Conservation (phyloP, 2,888 invertebrate genomes). For the Pedicia rivosa region DNA sequence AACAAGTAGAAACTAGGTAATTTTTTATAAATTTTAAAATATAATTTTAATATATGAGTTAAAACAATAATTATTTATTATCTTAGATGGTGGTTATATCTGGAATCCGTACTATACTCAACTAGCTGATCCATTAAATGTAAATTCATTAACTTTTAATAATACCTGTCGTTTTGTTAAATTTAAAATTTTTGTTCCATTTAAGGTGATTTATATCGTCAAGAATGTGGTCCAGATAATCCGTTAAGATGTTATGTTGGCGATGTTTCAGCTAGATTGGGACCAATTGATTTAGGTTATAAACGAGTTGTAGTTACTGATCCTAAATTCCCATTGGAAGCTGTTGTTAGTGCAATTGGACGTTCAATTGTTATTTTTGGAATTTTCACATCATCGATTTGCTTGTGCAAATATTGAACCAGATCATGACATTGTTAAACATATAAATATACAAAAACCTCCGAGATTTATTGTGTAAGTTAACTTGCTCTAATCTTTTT, state of each 20-base stretch:
- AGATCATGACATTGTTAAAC: constrained; percentile 81
- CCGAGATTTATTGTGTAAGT: constrained; percentile 78
- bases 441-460: constrained; percentile 70
- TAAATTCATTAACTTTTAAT: constrained; percentile 20
- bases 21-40: too few species aligned
- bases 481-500: too few species aligned
- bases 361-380: constrained; percentile 73
- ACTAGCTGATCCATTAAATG: constrained; percentile 76
- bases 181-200: too few species aligned
- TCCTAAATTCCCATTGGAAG: constrained; percentile 74
- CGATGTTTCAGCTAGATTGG: constrained; percentile 71
- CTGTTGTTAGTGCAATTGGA: constrained; percentile 59
- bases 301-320: constrained; percentile 65
- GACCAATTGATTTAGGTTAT: constrained; percentile 62
- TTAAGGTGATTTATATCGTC: constrained; percentile 65
- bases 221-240: constrained; percentile 77
- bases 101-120: constrained; percentile 89
- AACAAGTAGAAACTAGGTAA: constrained; percentile 62
- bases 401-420: constrained; percentile 87
- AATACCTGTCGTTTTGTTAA: too few species aligned
- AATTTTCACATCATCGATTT: constrained; percentile 50
- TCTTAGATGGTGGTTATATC: constrained; percentile 79
- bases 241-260: constrained; percentile 84
- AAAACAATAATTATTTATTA: too few species aligned
- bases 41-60: too few species aligned